phyloP scores from a whole-genome alignment of 2,888 invertebrate genomes.

The Pristionchus mayeri region DNA sequence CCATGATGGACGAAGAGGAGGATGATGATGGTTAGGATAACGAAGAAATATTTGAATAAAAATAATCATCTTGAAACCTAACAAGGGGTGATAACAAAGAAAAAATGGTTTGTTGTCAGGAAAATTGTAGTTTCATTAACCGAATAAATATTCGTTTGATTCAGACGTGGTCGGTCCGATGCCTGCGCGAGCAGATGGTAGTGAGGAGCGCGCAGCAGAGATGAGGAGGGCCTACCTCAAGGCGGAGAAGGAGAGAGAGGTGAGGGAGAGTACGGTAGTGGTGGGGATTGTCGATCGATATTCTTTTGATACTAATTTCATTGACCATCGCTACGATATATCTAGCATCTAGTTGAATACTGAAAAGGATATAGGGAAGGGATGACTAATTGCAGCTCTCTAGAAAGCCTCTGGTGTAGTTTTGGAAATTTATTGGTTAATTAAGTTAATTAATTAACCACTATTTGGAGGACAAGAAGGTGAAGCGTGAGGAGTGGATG shows the following conservation, averaged over 20 bases:
- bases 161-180: slow-evolving; percentile 40
- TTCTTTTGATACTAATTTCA: too few relatives aligned
- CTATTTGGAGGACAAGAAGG: slow-evolving; percentile 27
- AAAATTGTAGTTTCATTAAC: not conserved
- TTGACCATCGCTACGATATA: too few relatives aligned
- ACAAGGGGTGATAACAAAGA: too few relatives aligned
- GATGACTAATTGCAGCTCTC: too few relatives aligned
- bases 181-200: not conserved
- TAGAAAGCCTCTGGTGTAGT: too few relatives aligned
- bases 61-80: too few relatives aligned
- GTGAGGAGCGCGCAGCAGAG: slow-evolving; percentile 5
- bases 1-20: slow-evolving; percentile 29
- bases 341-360: too few relatives aligned
- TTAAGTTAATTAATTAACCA: not conserved
- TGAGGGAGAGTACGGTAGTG: not conserved
- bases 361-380: too few relatives aligned
- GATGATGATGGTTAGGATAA: not conserved
- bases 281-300: not conserved
- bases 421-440: too few relatives aligned
- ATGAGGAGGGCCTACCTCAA: not conserved
- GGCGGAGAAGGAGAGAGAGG: slow-evolving; percentile 30
- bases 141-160: not conserved
- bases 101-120: not conserved
- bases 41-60: not conserved
- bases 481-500: slow-evolving; percentile 54